These are phyloP conservation scores for Plagodis dolabraria DNA, from an alignment of 2,888 invertebrate genomes.

Conservation along the genomic window DNA sequence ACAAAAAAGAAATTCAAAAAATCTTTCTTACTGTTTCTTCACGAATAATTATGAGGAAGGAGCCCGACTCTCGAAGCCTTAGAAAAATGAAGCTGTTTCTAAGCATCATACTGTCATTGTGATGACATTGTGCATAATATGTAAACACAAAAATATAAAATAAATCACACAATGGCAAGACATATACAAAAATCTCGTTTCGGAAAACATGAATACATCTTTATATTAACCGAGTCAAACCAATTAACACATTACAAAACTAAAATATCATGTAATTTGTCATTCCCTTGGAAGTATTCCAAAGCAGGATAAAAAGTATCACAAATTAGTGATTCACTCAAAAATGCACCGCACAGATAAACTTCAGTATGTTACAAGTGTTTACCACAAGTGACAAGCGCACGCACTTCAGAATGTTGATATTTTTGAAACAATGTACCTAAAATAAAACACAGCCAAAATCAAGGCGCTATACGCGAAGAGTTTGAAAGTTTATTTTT, in stretches of 20 bases:
- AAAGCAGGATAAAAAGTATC: slow-evolving; percentile 12
- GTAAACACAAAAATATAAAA: no score
- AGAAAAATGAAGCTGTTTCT: no score
- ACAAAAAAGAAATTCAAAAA: no score
- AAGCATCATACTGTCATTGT: no score
- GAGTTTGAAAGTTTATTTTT: slow-evolving; percentile 9
- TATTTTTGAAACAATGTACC: slow-evolving; percentile 22
- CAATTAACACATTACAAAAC: slow-evolving; percentile 8
- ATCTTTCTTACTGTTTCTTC: no score
- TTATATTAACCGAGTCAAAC: not conserved
- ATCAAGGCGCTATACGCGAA: slow-evolving; percentile 6
- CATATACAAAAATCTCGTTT: no score
- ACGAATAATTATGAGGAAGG: no score
- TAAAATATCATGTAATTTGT: slow-evolving; percentile 14
- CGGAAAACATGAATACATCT: no score
- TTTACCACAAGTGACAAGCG: slow-evolving; percentile 10
- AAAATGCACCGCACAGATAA: slow-evolving; percentile 11
- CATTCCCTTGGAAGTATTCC: slow-evolving; percentile 22
- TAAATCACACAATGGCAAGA: no score
- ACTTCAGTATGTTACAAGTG: slow-evolving; percentile 3
- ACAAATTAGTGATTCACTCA: slow-evolving; percentile 6
- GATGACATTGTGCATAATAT: no score
- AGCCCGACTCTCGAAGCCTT: no score
- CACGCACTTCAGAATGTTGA: slow-evolving; percentile 9
- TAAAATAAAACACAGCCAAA: slow-evolving; percentile 11